A percentile compares a stretch with the other conserved stretches of the same genome.
Conservation (phyloP, 2,797 vertebrate genomes). For the Echeneis naucrates region DNA sequence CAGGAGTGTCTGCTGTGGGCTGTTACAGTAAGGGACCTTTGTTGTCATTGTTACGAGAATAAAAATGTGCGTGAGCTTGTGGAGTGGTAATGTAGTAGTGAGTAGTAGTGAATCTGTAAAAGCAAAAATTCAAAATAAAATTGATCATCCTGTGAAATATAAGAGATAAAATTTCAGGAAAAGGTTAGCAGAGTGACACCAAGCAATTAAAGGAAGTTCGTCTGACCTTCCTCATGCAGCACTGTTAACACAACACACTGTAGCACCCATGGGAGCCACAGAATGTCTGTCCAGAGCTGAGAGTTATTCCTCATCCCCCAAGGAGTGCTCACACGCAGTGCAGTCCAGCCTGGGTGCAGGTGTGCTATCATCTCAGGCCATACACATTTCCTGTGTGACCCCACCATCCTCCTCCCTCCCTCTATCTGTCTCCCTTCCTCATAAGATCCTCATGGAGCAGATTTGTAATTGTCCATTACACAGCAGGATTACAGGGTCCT, state of each 20-base stretch:
- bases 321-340: slow-evolving; percentile 19
- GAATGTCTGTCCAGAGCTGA: slow-evolving; percentile 15
- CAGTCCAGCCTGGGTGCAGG: slow-evolving; percentile 39
- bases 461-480: slow-evolving; percentile 62
- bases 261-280: slow-evolving; percentile 44
- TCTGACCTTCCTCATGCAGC: slow-evolving; percentile 51
- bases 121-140: background rate
- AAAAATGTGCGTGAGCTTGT: background rate
- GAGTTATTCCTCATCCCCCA: slow-evolving; percentile 54
- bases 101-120: background rate
- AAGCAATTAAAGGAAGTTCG: background rate
- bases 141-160: background rate
- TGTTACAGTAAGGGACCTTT: no score
- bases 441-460: slow-evolving; percentile 37
- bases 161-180: background rate
- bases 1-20: background rate
- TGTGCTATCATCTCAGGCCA: slow-evolving; percentile 28
- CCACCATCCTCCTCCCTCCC: no score
- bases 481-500: slow-evolving; percentile 30
- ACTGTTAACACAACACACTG: slow-evolving; percentile 9
- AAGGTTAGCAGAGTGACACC: slow-evolving; percentile 3
- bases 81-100: no score
- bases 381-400: background rate
- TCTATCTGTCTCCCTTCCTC: slow-evolving; percentile 27
- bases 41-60: background rate